Percentiles rank a stretch among this genome's conserved stretches.
Evolutionary conservation across 2,888 invertebrate genomes (phyloP).

Genomic region (Macrosoma leucophasiata): DNA sequence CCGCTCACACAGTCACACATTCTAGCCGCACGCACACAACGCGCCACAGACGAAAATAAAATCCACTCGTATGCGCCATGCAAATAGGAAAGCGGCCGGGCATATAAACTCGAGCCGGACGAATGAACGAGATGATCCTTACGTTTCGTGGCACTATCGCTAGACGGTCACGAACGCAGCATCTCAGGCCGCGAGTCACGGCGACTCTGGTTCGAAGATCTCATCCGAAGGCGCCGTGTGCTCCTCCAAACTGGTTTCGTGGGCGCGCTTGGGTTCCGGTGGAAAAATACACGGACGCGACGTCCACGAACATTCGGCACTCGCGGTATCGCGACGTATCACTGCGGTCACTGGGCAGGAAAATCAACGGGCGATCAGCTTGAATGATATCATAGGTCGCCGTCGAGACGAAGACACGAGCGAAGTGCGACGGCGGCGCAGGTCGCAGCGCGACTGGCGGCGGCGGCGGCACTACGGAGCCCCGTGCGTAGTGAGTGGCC

Average conservation of each 20-base stretch:
- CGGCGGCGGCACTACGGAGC: constrained; percentile 61
- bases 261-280: constrained; percentile 51
- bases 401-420: constrained; percentile 32
- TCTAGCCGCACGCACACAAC: constrained; percentile 50
- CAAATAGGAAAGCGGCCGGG: constrained; percentile 69
- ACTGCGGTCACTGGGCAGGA: constrained; percentile 64
- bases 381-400: constrained; percentile 60
- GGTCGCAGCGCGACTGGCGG: constrained; percentile 71
- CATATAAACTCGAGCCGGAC: constrained; percentile 48
- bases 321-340: constrained; percentile 57
- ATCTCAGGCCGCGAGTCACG: constrained; percentile 66
- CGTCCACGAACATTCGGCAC: constrained; percentile 66
- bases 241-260: constrained; percentile 60
- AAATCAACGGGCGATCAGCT: constrained; percentile 67
- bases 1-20: constrained; percentile 28
- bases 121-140: constrained; percentile 68
- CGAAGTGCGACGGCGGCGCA: constrained; percentile 58
- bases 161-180: constrained; percentile 72
- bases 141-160: constrained; percentile 73
- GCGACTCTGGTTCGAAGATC: constrained; percentile 52
- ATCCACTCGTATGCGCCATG: constrained; percentile 73
- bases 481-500: constrained; percentile 74
- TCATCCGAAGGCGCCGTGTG: constrained; percentile 59
- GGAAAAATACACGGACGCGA: constrained; percentile 63
- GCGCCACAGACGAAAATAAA: constrained; percentile 71